phyloP scores from a whole-genome alignment of 2,888 invertebrate species.

The Stenotaenia linearis region DNA sequence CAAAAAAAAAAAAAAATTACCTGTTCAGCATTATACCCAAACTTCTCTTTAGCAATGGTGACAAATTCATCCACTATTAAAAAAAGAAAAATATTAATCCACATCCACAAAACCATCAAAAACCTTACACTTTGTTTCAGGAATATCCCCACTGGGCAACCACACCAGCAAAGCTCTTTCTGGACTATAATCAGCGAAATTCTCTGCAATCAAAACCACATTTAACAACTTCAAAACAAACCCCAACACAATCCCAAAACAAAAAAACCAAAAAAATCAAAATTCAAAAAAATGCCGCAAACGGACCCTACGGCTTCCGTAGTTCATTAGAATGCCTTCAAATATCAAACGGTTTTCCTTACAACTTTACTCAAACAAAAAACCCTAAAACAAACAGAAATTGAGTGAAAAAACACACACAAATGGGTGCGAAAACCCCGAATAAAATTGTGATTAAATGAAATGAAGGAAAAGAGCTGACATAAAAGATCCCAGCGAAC shows the following conservation, averaged over 20 bases:
- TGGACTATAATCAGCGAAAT: constrained; percentile 49
- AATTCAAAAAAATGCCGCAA: not conserved
- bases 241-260: not conserved
- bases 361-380: not conserved
- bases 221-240: not conserved
- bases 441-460: not conserved
- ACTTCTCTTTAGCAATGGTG: constrained; percentile 88
- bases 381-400: not conserved
- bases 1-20: constrained; percentile 39
- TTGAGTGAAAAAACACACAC: too few relatives aligned
- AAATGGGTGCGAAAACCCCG: too few relatives aligned
- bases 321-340: not conserved
- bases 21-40: constrained; percentile 95
- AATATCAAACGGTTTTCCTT: not conserved
- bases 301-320: not conserved
- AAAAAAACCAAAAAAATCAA: not conserved
- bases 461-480: not conserved
- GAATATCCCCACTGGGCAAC: constrained; percentile 85
- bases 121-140: constrained; percentile 78
- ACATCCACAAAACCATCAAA: not conserved
- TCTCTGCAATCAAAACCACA: constrained; percentile 38
- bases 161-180: constrained; percentile 90
- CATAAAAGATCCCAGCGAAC: constrained; percentile 14
- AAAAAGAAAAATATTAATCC: constrained; percentile 28
- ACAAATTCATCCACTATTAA: constrained; percentile 90